Base-by-base conservation (phyloP, 2,888 invertebrate genomes). In the Didymodactylos carnosus region DNA sequence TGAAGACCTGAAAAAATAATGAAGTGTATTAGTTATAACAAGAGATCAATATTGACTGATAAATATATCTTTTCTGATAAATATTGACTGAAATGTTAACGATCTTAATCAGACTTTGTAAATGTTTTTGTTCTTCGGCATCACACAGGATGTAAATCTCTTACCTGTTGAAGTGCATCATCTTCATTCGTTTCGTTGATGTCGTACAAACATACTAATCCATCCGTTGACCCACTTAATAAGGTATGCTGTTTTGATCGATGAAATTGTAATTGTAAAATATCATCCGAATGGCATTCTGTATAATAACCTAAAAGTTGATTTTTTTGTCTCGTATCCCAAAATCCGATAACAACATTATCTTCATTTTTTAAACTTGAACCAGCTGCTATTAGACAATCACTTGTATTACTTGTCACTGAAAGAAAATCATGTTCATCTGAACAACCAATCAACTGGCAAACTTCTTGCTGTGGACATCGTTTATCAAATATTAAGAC, bases 171-270 rank as follows among this genome's bases (percentile, higher is more conserved):
- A 62, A 62, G 62, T 35, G 35, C 62, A 62, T 62, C 62, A 19
- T 62, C 43, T 72, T 74, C 74, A 25, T 29, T 25, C 2, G 53
- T 4, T 39, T 74, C 39, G 2, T 51, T 19, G 23, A 74, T 40
- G 41, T 74, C 74, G n/a, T 74, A 74, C 11, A 74, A 35, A 51
- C 74, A 74, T 11, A 74, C 74, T 39, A 74, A 62, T 53, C 74
- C 74, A 46, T 74, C 74, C n/a, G 71, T 43, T 23, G 74, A 74
- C 0, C 74, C 74, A 72, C 71, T 53, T 23, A 51, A 25, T 46
- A 74, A 71, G 25, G 62, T 69, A 0, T 16, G 25, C 8, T 29
- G 35, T 19, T 7, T 43, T 23, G n/a, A 29, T 39, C 53, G 74
- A 53, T 41, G 11, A 41, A 74, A 74, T 46, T 74, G 41, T 39